Conservation (phyloP, 2,113 vertebrate genomes). For the Rhodinocichla rosea region DNA sequence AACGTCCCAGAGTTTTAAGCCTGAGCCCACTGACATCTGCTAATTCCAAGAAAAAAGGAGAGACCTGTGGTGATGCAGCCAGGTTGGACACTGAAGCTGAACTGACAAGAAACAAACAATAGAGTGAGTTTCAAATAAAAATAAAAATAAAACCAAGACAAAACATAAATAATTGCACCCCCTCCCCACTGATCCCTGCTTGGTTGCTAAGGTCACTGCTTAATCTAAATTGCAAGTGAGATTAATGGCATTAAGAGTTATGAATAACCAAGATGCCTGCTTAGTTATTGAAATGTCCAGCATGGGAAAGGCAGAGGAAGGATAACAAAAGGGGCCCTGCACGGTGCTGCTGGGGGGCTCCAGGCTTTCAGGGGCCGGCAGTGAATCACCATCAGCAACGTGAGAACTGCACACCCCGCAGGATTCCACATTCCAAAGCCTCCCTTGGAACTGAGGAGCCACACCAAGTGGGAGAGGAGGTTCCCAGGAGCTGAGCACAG, state of each 20-base stretch:
- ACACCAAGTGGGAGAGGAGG: background rate
- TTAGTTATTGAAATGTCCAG: background rate
- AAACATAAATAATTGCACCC: background rate
- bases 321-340: conserved; percentile 13
- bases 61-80: background rate
- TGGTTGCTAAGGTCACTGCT: background rate
- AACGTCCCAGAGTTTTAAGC: background rate
- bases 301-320: background rate
- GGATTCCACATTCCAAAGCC: background rate
- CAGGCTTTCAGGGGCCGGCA: background rate
- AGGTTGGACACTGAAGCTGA: background rate
- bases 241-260: conserved; percentile 8
- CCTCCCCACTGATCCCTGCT: background rate
- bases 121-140: background rate
- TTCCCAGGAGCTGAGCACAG: background rate
- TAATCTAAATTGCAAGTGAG: conserved; percentile 38
- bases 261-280: background rate
- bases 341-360: background rate
- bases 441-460: background rate
- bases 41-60: background rate
- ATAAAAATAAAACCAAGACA: background rate
- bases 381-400: background rate
- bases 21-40: background rate
- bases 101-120: background rate
- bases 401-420: background rate